Conservation (phyloP, 2,797 vertebrate species). For the Ctenopoma multispine region DNA sequence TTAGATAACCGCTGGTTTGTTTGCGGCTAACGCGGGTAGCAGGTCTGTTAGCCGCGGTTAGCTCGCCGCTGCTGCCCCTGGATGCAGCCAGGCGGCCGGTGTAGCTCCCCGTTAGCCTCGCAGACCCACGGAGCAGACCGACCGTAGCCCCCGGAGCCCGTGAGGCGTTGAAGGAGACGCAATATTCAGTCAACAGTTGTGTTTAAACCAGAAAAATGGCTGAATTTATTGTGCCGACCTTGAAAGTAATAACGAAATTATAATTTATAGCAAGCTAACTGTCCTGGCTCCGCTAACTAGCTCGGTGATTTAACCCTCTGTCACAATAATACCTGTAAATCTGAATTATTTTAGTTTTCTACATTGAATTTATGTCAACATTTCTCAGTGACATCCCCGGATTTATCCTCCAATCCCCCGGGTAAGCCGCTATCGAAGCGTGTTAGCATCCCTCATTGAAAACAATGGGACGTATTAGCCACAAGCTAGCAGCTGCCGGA, state of each 20-base stretch:
- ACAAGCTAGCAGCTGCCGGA: slow-evolving; percentile 53
- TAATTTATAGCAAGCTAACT: slow-evolving; percentile 50
- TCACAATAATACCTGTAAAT: not conserved
- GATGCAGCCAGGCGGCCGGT: slow-evolving; percentile 34
- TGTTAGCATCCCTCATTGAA: slow-evolving; percentile 55
- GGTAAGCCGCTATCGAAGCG: not conserved
- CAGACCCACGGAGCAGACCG: not conserved
- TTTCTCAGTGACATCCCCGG: not conserved
- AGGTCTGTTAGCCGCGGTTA: slow-evolving; percentile 51
- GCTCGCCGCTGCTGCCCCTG: slow-evolving; percentile 38
- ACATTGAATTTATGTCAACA: fast-evolving
- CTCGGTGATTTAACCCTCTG: slow-evolving; percentile 7
- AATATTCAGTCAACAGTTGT: not conserved
- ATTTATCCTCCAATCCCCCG: not conserved
- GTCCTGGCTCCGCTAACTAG: not conserved
- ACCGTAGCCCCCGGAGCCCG: not conserved
- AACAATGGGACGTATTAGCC: slow-evolving; percentile 61
- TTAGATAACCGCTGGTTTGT: slow-evolving; percentile 33
- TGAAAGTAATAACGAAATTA: slow-evolving; percentile 56
- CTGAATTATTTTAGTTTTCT: not conserved
- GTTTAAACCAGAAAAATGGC: slow-evolving; percentile 23
- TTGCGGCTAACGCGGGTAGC: slow-evolving; percentile 36
- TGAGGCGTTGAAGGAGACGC: not conserved
- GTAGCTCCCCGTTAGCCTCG: slow-evolving; percentile 23
- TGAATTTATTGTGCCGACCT: slow-evolving; percentile 66